These are phyloP conservation scores for Reticulitermes lucifugus DNA, from an alignment of 2,888 invertebrate species.

Conservation along the genomic window DNA sequence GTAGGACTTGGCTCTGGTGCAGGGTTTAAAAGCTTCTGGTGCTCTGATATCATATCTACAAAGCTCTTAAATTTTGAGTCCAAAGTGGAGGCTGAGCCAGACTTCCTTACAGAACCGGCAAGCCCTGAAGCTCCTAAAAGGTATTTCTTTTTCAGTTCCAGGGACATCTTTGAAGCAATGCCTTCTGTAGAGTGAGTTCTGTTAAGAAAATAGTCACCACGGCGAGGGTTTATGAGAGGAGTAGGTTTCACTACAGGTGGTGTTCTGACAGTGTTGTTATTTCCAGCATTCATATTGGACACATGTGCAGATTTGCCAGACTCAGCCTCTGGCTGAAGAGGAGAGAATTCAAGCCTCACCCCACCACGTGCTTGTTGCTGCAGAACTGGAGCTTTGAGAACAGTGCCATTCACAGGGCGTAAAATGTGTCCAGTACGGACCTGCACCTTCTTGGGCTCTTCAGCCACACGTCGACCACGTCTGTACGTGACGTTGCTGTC, in stretches of 20 bases:
- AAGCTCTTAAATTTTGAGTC: constrained; percentile 88
- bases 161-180: constrained; percentile 86
- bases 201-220: constrained; percentile 82
- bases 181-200: constrained; percentile 89
- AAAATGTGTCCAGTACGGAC: constrained; percentile 61
- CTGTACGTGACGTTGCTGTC: constrained; percentile 61
- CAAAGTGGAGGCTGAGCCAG: constrained; percentile 84
- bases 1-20: constrained; percentile 76
- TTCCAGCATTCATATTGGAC: constrained; percentile 48
- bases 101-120: constrained; percentile 80
- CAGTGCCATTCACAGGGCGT: constrained; percentile 63
- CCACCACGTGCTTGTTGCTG: constrained; percentile 53
- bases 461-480: constrained; percentile 48
- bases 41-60: constrained; percentile 87
- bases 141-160: constrained; percentile 88
- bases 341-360: constrained; percentile 63
- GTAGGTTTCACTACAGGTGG: constrained; percentile 56
- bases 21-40: constrained; percentile 87
- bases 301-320: constrained; percentile 49
- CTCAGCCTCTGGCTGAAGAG: constrained; percentile 59
- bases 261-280: constrained; percentile 55
- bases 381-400: constrained; percentile 44
- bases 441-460: constrained; percentile 57
- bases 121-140: constrained; percentile 77
- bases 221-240: constrained; percentile 70